Base-by-base conservation (phyloP, 2,888 invertebrate genomes). In the Pheosia gnoma region DNA sequence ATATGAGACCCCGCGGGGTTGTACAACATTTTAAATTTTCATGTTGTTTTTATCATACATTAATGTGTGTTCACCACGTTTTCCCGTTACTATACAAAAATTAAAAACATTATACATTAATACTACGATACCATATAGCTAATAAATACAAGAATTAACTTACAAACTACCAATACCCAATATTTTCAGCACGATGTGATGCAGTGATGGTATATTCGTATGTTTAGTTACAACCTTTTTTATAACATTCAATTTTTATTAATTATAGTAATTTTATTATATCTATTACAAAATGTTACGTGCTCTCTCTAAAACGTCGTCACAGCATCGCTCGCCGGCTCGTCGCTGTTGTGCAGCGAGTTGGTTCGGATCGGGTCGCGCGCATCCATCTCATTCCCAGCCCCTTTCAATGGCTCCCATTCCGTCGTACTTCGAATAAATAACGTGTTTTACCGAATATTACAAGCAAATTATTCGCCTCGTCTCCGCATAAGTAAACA, bases 51-150 rank as follows among this genome's bases (percentile, higher is more conserved):
- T 89, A 90, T 90, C 66, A 89, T 90, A 91, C 91, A 91, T 84
- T 83, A 86, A 85, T 84, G 77, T 75, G 83, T 82, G 81, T 80
- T 77, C 74, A 74, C 72, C 90, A 82, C 89, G 80, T 81, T 76
- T 85, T 64, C 72, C 82, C 79, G 88, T 43, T 90, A 90, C 92
- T 93, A 93, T 93, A 93, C 92, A 93, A 93, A 93, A 93, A 93
- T 91, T 92, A 92, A 93, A 92, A 93, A 93, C 91, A 87, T 91
- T 91, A 87, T 90, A 91, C 88, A 89, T 65, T 90, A 88, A 84
- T 86, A 83, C 91, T 92, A 93, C 88, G 72, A 85, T 91, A 91
- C 87, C 84, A 89, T 91, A 91, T 84, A 89, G 77, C 92, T 93
- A 91, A 81, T 85, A 89, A 86, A 85, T 93, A 93, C 90, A 90